Conservation (phyloP, 2,888 invertebrate species). For the Timandra comae region DNA sequence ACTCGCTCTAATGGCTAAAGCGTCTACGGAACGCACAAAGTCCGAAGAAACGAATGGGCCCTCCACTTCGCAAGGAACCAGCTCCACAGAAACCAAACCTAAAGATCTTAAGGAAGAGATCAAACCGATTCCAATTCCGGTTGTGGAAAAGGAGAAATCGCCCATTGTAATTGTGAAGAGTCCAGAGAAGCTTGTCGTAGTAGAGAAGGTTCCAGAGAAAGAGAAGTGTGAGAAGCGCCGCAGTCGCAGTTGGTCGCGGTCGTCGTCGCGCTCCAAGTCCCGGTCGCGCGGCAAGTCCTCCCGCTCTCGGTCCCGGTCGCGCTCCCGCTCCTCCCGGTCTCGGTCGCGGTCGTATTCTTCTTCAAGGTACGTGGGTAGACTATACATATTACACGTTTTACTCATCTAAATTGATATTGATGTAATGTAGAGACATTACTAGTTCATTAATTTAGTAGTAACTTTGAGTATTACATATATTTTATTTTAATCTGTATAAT, state of each 20-base stretch:
- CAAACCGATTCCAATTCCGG: conserved; percentile 17
- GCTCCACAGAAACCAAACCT: conserved; percentile 1
- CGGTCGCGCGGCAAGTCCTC: conserved; percentile 46
- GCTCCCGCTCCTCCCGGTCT: conserved; percentile 12
- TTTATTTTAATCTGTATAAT: no score
- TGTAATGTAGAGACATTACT: no score
- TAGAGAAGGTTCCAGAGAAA: conserved; percentile 32
- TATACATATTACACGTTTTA: no score
- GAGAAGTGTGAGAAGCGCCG: conserved; percentile 37
- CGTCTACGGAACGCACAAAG: conserved; percentile 50
- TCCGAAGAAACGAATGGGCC: conserved; percentile 39
- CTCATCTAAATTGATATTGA: no score
- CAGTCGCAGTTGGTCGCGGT: conserved; percentile 48
- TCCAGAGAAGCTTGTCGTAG: conserved; percentile 15
- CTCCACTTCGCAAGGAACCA: conserved; percentile 34
- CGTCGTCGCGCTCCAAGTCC: conserved; percentile 42
- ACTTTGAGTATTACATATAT: no score
- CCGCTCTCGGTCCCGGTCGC: conserved; percentile 23
- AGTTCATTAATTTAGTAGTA: no score
- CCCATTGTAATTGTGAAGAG: conserved; percentile 14
- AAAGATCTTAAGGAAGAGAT: conserved; percentile 7
- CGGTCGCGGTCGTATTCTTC: conserved; percentile 60
- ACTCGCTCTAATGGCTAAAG: conserved; percentile 83
- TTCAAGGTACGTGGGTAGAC: conserved; percentile 63
- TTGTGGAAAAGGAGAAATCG: conserved; percentile 27